Conservation (phyloP, 2,113 vertebrate genomes). For the Protobothrops mucrosquamatus region DNA sequence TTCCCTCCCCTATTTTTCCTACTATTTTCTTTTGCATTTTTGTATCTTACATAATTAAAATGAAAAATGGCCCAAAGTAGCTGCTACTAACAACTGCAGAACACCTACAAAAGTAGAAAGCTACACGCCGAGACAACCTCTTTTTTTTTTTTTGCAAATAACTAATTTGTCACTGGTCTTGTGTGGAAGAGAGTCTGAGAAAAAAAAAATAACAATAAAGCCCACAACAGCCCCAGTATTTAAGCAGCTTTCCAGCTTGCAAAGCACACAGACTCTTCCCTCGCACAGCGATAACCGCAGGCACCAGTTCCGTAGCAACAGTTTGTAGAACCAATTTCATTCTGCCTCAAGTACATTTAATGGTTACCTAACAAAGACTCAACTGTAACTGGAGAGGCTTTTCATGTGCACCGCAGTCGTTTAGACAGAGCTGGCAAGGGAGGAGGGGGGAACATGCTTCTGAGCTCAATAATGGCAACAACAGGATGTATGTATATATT, state of each 20-base stretch:
- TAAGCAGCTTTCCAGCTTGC: conserved; percentile 42
- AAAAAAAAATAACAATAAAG: conserved; percentile 19
- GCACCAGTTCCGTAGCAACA: conserved; percentile 58
- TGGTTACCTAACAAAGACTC: conserved; percentile 23
- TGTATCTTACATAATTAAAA: not conserved
- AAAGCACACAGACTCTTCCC: conserved; percentile 40
- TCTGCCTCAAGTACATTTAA: conserved; percentile 44
- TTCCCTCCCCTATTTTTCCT: not conserved
- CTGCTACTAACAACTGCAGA: too few species aligned
- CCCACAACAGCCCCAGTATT: conserved; percentile 17
- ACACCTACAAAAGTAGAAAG: not conserved
- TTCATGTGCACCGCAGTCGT: conserved; percentile 41
- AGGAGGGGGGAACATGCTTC: not conserved
- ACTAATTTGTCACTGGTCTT: not conserved
- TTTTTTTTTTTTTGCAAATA: not conserved
- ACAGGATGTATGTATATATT: not conserved
- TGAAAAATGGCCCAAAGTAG: not conserved
- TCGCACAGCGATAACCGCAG: conserved; percentile 54
- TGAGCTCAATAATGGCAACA: conserved; percentile 12
- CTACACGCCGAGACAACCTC: not conserved
- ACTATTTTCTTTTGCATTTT: not conserved
- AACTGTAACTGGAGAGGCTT: conserved; percentile 1
- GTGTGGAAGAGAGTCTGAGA: conserved; percentile 29
- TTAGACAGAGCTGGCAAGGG: conserved; percentile 10
- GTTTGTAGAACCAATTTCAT: conserved; percentile 31